phyloP scores from a whole-genome alignment of 2,888 invertebrate species.

The Oscheius sp. region DNA sequence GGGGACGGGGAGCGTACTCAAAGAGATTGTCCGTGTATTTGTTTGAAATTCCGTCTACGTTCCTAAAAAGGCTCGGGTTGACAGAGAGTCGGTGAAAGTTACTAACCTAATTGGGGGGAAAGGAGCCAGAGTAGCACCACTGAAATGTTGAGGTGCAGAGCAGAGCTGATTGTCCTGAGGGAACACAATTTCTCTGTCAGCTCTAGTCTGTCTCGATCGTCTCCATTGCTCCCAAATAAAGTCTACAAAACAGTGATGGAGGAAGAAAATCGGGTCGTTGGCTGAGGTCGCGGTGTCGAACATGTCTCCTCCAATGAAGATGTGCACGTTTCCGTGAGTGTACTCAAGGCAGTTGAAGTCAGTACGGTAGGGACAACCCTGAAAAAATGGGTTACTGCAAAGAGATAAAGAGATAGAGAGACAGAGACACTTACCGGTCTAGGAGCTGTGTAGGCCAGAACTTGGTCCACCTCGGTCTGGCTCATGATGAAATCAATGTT shows the following conservation, averaged over 20 bases:
- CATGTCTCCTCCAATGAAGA: constrained; percentile 67
- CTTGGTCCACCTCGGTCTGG: constrained; percentile 63
- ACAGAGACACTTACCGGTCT: constrained; percentile 40
- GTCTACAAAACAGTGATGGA: constrained; percentile 74
- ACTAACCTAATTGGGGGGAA: constrained; percentile 52
- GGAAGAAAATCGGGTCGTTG: constrained; percentile 74
- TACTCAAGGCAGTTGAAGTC: constrained; percentile 64
- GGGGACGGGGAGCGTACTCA: constrained; percentile 64
- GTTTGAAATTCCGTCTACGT: constrained; percentile 67
- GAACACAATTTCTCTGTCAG: constrained; percentile 53
- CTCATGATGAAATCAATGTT: constrained; percentile 61
- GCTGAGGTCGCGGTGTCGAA: constrained; percentile 63
- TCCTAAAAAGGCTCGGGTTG: constrained; percentile 36
- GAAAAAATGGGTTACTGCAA: background rate
- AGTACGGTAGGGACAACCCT: constrained; percentile 59
- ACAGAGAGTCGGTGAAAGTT: background rate
- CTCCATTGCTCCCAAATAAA: constrained; percentile 72
- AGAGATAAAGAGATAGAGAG: background rate
- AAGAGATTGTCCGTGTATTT: constrained; percentile 69
- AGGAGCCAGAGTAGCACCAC: constrained; percentile 52
- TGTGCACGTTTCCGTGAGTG: constrained; percentile 67
- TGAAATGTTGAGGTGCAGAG: constrained; percentile 63
- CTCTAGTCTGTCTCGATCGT: constrained; percentile 41
- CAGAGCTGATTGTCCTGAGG: constrained; percentile 64
- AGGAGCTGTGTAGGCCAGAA: constrained; percentile 67